These are phyloP conservation scores for Tubiluchus corallicola DNA, from an alignment of 2,888 invertebrate species.

Conservation along the genomic window DNA sequence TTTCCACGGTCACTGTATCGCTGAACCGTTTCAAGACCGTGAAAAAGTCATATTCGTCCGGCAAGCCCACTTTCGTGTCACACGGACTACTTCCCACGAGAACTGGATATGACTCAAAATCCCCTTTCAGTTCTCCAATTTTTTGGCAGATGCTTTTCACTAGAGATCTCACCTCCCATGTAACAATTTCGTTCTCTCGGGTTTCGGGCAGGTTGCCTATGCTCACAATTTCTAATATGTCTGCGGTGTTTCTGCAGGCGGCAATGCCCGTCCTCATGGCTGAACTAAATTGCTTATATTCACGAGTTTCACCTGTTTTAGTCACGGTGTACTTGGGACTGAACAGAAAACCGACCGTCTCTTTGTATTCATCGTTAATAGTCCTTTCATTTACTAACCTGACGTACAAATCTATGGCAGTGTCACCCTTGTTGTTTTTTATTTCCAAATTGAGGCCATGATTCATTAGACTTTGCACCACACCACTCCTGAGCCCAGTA, in stretches of 20 bases:
- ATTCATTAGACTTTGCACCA: not conserved
- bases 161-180: not conserved
- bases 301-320: not conserved
- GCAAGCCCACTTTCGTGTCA: not conserved
- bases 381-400: no score
- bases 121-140: not conserved
- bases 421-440: not conserved
- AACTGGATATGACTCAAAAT: not conserved
- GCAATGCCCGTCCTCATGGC: no score
- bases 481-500: no score
- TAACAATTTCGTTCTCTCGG: not conserved
- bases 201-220: not conserved
- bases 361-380: not conserved
- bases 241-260: not conserved
- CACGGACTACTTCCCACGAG: not conserved
- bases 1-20: no score
- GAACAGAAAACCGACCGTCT: not conserved
- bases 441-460: not conserved
- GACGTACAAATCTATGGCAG: not conserved
- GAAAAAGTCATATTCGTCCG: slow-evolving; percentile 3
- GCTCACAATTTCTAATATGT: not conserved
- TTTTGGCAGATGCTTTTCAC: not conserved
- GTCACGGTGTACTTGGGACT: not conserved
- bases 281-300: not conserved
- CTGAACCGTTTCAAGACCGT: no score